Percentiles rank a stretch among this genome's conserved stretches.
These are phyloP conservation scores for Betta splendens DNA, from an alignment of 2,797 vertebrate genomes.

Conservation along the genomic window DNA sequence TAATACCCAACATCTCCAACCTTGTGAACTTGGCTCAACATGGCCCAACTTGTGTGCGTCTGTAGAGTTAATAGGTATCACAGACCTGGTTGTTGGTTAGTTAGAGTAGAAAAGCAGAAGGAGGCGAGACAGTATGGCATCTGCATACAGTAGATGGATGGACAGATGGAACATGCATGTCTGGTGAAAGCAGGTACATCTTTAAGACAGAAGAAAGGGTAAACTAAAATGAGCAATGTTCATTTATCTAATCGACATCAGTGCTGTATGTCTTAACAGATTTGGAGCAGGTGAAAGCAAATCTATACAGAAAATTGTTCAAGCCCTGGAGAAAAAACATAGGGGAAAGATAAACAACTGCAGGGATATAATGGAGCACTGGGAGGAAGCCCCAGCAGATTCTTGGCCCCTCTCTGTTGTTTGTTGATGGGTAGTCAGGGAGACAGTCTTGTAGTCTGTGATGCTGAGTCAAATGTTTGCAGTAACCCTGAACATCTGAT, in stretches of 20 bases:
- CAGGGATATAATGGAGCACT: conserved; percentile 21
- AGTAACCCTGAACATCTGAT: conserved; percentile 46
- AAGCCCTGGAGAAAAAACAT: not conserved
- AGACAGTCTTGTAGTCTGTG: conserved; percentile 47
- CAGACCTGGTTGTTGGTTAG: conserved; percentile 50
- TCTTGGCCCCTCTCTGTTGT: conserved; percentile 65
- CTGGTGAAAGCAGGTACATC: conserved; percentile 49
- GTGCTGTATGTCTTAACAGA: not conserved
- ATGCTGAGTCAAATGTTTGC: conserved; percentile 58
- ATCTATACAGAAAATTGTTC: conserved; percentile 19
- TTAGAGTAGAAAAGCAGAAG: conserved; percentile 74
- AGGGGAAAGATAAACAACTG: conserved; percentile 44
- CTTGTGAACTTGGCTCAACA: conserved; percentile 1
- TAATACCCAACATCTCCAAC: no score
- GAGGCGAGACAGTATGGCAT: conserved; percentile 40
- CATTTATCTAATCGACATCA: conserved; percentile 8
- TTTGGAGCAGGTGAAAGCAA: conserved; percentile 11
- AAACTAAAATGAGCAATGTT: not conserved
- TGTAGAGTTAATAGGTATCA: conserved; percentile 64
- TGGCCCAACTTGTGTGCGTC: conserved; percentile 24
- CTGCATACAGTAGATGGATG: conserved; percentile 32
- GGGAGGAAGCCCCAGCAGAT: conserved; percentile 65
- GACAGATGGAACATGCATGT: conserved; percentile 45
- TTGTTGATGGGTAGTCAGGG: conserved; percentile 78
- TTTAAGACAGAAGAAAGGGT: conserved; percentile 9